phyloP scores from a whole-genome alignment of 2,113 vertebrate species.

The Marmota monax region DNA sequence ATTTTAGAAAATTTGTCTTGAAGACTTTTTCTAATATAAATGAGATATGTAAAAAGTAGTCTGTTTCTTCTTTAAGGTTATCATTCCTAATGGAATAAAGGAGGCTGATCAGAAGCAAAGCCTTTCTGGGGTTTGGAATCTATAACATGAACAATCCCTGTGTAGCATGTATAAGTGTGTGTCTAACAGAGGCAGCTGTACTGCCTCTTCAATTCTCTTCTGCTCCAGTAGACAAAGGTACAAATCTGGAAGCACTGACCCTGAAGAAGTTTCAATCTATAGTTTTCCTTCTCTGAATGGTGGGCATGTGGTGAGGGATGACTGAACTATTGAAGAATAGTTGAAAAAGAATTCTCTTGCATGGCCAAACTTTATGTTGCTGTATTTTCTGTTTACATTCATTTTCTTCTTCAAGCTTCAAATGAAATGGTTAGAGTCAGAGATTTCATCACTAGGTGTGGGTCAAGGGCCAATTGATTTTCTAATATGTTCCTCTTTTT shows the following conservation, averaged over 20 bases:
- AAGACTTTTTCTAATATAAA: background rate
- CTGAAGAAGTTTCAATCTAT: background rate
- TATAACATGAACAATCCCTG: background rate
- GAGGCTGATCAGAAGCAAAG: background rate
- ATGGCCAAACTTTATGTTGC: slow-evolving; percentile 52
- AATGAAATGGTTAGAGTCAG: slow-evolving; percentile 53
- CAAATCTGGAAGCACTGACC: slow-evolving; percentile 28
- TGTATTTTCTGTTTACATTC: slow-evolving; percentile 66
- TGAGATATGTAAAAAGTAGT: background rate
- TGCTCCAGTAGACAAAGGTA: slow-evolving; percentile 53
- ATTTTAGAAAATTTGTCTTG: background rate
- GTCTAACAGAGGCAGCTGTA: background rate
- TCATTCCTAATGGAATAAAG: background rate
- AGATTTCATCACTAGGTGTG: slow-evolving; percentile 54
- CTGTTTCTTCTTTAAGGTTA: slow-evolving; percentile 1
- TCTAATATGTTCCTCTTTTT: slow-evolving; percentile 57
- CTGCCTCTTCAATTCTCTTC: slow-evolving; percentile 25
- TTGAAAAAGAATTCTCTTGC: slow-evolving; percentile 54
- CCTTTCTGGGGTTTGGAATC: background rate
- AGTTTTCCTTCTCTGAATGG: background rate
- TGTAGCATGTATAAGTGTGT: background rate
- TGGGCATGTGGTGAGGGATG: background rate
- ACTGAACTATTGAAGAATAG: background rate
- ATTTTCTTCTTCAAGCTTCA: slow-evolving; percentile 69
- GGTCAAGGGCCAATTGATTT: slow-evolving; percentile 63